Base-by-base conservation (phyloP, 2,888 invertebrate species). In the Scelioninae gen. 2 region DNA sequence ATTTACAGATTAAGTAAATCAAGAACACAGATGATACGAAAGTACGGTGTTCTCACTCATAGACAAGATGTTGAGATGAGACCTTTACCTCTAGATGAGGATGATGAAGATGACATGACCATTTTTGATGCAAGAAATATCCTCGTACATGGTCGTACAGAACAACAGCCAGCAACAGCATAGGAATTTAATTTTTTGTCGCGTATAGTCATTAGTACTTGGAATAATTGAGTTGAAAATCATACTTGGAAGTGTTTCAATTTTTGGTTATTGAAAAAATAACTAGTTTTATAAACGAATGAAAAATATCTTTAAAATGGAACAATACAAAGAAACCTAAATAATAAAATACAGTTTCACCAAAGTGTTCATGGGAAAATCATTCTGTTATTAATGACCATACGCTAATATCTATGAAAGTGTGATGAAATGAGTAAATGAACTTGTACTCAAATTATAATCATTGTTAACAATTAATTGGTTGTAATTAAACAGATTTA, bases 21-120 rank as follows among this genome's bases (percentile, higher is more conserved):
- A 15, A 83, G 84, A 60, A 81, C 86, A 25, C 85, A 86, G 69
- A 84, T 85, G 84, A 82, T 86, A 37, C 80, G 86, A 61, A 87
- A 87, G 70, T 87, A 87, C 55, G 87, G 87, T n/a, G 78, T 87
- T 13, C 80, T 87, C 25, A 83, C 87, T 13, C 84, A 86, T 70
- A 82, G 84, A 69, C 87, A 86, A 75, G 87, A 87, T 65, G 82
- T 87, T 48, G 87, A 87, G 74, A 87, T 87, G 87, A 79, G 87
- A 67, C 87, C 87, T 45, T 78, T 87, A 48, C 87, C 86, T 7
- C 79, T 86, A 58, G 87, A 87, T 19, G 87, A 87, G 60, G 87
- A 87, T 19, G 87, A 87, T 28, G 87, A 87, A 2, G 87, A 87
- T 61, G 87, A 87, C 53, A 85, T 83, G 28, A 86, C 86, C 37